phyloP scores from a whole-genome alignment of 2,797 vertebrate genomes.

The Pipistrellus pipistrellus region DNA sequence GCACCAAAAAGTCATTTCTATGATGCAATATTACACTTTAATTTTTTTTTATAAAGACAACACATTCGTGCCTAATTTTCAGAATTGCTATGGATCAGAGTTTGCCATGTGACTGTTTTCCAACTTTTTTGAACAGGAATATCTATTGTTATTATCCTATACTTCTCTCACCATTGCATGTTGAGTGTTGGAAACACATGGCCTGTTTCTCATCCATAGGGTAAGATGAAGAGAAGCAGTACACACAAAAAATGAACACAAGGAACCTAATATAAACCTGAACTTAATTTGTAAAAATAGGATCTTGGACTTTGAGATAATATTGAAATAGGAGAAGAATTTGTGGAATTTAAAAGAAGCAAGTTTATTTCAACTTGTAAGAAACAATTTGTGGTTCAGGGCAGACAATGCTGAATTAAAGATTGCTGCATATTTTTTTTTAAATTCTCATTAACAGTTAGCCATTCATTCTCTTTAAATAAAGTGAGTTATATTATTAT shows the following conservation, averaged over 20 bases:
- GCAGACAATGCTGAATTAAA: conserved; percentile 5
- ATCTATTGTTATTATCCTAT: not conserved
- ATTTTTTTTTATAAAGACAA: not conserved
- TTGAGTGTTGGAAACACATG: not conserved
- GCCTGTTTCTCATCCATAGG: not conserved
- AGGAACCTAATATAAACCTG: not conserved
- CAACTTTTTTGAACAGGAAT: not conserved
- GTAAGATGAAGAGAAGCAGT: not conserved
- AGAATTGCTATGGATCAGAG: conserved; percentile 32
- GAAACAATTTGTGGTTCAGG: not conserved
- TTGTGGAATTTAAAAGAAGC: not conserved
- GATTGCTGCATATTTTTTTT: not conserved
- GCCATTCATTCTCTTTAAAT: not conserved
- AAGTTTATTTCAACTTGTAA: not conserved
- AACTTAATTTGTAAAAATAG: not conserved
- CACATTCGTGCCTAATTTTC: not conserved
- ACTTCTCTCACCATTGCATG: not conserved
- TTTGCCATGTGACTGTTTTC: not conserved
- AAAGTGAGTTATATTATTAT: not conserved
- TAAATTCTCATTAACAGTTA: not conserved
- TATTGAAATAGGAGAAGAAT: not conserved
- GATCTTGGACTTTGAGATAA: not conserved
- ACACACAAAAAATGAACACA: not conserved
- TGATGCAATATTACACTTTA: not conserved
- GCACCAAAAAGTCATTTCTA: not conserved